Evolutionary conservation across 2,797 vertebrate species (phyloP).

Genomic region (Danio kyathit): DNA sequence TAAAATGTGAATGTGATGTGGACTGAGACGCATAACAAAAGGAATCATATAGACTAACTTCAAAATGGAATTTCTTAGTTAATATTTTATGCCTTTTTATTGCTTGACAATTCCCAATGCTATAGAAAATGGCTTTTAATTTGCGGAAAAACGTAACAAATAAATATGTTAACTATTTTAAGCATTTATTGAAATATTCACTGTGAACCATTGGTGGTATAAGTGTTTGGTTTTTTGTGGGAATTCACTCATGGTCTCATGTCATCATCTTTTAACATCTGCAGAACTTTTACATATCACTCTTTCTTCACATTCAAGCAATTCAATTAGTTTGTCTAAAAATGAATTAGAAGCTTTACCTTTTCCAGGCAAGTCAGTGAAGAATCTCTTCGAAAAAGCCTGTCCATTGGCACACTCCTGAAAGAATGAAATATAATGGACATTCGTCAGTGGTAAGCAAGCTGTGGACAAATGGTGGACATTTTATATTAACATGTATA

Average conservation of each 20-base stretch:
- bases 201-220: background rate
- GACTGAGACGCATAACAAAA: too few species aligned
- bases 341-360: conserved; percentile 72
- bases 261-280: background rate
- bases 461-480: background rate
- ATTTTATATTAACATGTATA: background rate
- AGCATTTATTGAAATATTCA: background rate
- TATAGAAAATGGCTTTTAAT: too few species aligned
- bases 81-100: too few species aligned
- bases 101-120: too few species aligned
- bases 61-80: too few species aligned
- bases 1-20: too few species aligned
- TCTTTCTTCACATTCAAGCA: background rate
- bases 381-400: conserved; percentile 89
- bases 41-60: too few species aligned
- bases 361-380: conserved; percentile 95
- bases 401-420: conserved; percentile 92
- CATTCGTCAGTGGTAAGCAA: background rate
- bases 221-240: background rate
- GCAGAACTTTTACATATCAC: background rate
- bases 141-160: too few species aligned
- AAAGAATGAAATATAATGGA: conserved; percentile 13
- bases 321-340: background rate
- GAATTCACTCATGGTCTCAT: background rate
- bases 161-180: too few species aligned